Evolutionary conservation across 2,888 invertebrate genomes (phyloP).

Genomic region (Allygus modestus): DNA sequence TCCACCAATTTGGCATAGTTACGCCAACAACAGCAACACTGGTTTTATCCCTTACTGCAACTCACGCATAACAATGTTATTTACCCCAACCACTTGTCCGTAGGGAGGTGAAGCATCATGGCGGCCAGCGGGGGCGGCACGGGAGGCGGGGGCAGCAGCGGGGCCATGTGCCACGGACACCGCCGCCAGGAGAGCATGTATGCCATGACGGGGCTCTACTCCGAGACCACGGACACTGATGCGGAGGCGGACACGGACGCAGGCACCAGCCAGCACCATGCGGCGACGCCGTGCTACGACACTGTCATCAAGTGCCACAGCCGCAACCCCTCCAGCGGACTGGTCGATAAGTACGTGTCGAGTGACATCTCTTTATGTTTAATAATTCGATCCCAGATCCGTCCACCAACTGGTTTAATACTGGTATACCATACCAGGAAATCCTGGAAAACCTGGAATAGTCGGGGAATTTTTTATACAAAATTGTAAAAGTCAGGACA

Average conservation of each 20-base stretch:
- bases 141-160: slow-evolving; percentile 66
- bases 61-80: too few species aligned
- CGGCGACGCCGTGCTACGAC: slow-evolving; percentile 73
- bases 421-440: too few species aligned
- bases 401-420: too few species aligned
- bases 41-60: too few species aligned
- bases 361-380: too few species aligned
- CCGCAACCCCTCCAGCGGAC: slow-evolving; percentile 86
- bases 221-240: slow-evolving; percentile 78
- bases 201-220: slow-evolving; percentile 91
- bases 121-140: slow-evolving; percentile 1
- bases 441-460: too few species aligned
- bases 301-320: slow-evolving; percentile 86
- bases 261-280: slow-evolving; percentile 72
- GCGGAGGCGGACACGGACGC: slow-evolving; percentile 59
- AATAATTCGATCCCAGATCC: too few species aligned
- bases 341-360: slow-evolving; percentile 83
- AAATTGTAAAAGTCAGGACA: too few species aligned
- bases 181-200: slow-evolving; percentile 93
- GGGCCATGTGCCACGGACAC: slow-evolving; percentile 74
- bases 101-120: neutral
- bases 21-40: too few species aligned
- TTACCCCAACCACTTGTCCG: neutral
- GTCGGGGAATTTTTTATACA: too few species aligned
- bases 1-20: too few species aligned